A percentile compares a stretch with the other conserved stretches of the same genome.
phyloP scores from a whole-genome alignment of 1,140 invertebrate species.

The Dendroctonus ponderosae region DNA sequence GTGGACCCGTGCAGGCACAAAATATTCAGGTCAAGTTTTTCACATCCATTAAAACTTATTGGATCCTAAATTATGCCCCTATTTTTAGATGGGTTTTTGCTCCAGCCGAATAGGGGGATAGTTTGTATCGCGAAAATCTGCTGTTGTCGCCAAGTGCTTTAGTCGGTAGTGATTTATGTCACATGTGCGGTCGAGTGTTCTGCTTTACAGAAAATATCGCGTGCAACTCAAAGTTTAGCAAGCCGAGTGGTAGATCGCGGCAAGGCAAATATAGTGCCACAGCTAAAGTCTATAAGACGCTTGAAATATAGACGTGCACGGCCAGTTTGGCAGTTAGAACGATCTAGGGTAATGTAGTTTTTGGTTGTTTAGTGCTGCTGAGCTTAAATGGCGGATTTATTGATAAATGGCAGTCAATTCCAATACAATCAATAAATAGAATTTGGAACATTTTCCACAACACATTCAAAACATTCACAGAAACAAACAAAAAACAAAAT shows the following conservation, averaged over 20 bases:
- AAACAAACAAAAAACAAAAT: too few relatives aligned
- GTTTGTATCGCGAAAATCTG: constrained; percentile 44
- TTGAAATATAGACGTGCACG: neutral
- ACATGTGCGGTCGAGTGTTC: constrained; percentile 42
- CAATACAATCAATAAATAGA: too few relatives aligned
- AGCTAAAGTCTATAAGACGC: constrained; percentile 12
- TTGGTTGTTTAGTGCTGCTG: too few relatives aligned
- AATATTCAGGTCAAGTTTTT: constrained; percentile 29
- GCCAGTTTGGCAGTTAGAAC: too few relatives aligned
- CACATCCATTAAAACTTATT: constrained; percentile 35
- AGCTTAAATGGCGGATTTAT: too few relatives aligned
- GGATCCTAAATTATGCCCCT: constrained; percentile 38
- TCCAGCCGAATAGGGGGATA: constrained; percentile 33
- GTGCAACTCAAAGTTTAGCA: constrained; percentile 27
- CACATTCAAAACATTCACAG: too few relatives aligned
- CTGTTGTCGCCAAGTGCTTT: constrained; percentile 42
- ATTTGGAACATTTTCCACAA: too few relatives aligned
- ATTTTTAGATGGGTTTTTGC: constrained; percentile 36
- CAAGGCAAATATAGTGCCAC: constrained; percentile 8
- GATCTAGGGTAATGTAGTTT: too few relatives aligned
- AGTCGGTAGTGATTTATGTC: constrained; percentile 40
- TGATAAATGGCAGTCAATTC: too few relatives aligned
- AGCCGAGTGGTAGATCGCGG: constrained; percentile 13
- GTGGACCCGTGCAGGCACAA: constrained; percentile 9
- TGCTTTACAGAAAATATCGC: constrained; percentile 39